Evolutionary conservation across 2,888 invertebrate genomes (phyloP).

Genomic region (Agriopis leucophaearia): DNA sequence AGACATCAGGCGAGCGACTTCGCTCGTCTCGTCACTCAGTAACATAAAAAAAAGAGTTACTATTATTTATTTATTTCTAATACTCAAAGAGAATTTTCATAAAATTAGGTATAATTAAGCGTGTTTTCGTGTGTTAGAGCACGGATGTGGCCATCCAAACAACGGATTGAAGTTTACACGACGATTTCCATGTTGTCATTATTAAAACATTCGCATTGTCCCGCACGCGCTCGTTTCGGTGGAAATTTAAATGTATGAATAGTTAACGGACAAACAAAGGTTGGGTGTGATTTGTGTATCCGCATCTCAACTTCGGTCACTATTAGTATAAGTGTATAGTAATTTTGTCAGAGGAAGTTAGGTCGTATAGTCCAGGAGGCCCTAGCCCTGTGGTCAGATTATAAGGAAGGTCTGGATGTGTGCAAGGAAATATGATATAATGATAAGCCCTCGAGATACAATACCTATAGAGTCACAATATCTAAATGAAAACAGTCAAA

Average conservation of each 20-base stretch:
- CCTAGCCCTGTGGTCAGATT: too few relatives aligned
- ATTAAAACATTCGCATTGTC: conserved; percentile 40
- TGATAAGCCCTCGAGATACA: too few relatives aligned
- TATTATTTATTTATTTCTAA: too few relatives aligned
- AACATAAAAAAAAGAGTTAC: too few relatives aligned
- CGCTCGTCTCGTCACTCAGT: too few relatives aligned
- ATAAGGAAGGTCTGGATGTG: too few relatives aligned
- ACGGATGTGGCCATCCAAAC: conserved; percentile 14
- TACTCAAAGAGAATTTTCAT: neutral
- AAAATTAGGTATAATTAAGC: neutral
- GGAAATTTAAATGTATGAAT: conserved; percentile 37
- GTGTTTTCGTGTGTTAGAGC: conserved; percentile 4
- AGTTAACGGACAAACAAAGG: conserved; percentile 30
- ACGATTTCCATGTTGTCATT: conserved; percentile 38
- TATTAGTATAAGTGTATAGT: neutral
- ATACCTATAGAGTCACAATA: too few relatives aligned
- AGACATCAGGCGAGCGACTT: too few relatives aligned
- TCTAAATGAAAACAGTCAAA: too few relatives aligned
- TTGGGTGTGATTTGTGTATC: conserved; percentile 27
- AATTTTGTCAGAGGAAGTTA: neutral
- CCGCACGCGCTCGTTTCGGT: conserved; percentile 18
- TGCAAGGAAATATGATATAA: too few relatives aligned
- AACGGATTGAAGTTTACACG: conserved; percentile 35
- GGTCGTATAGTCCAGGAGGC: too few relatives aligned
- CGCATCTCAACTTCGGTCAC: conserved; percentile 14